Conservation (phyloP, 2,797 vertebrate genomes). For the Hozukius guyotensis region DNA sequence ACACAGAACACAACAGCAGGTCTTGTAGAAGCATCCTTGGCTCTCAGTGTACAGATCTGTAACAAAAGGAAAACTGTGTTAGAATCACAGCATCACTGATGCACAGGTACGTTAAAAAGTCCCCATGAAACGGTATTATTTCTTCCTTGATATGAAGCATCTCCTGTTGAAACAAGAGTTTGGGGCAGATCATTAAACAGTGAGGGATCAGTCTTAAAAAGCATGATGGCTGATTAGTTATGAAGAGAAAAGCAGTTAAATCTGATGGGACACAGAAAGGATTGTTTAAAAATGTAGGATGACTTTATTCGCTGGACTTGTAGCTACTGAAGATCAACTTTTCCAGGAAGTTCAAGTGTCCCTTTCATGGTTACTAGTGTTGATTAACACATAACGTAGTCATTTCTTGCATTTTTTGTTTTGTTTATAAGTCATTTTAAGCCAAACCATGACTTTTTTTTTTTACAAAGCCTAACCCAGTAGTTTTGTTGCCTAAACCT, state of each 20-base stretch:
- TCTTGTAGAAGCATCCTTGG: neutral
- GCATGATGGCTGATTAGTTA: neutral
- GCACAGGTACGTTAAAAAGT: neutral
- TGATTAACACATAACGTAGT: neutral
- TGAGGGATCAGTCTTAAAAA: neutral
- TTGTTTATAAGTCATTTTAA: no score
- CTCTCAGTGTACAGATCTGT: neutral
- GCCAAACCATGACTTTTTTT: no score
- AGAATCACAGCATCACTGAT: neutral
- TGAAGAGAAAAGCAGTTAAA: neutral
- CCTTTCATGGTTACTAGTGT: neutral
- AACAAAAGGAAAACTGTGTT: neutral
- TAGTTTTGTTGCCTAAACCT: no score
- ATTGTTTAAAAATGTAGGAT: neutral
- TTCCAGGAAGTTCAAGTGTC: neutral
- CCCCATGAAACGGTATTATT: neutral
- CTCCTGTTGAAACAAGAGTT: neutral
- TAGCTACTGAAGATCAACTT: neutral
- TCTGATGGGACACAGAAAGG: neutral
- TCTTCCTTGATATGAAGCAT: neutral
- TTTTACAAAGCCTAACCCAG: no score
- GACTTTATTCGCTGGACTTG: neutral
- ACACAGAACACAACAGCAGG: neutral
- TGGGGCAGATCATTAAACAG: neutral
- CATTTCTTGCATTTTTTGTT: no score